phyloP scores from a whole-genome alignment of 2,888 invertebrate genomes.

The Deroplatys truncata region DNA sequence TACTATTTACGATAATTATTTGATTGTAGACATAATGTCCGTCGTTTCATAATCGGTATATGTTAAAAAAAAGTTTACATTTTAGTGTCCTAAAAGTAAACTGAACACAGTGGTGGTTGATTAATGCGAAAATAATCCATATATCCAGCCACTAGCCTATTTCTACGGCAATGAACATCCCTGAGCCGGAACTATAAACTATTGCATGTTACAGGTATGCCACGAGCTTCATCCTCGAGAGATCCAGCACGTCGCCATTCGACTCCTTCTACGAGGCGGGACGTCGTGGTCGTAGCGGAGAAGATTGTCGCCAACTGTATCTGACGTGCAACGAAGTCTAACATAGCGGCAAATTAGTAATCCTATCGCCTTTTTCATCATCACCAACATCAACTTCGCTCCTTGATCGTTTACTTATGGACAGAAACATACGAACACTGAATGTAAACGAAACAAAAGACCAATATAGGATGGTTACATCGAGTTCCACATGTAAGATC shows the following conservation, averaged over 20 bases:
- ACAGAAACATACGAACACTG: neutral
- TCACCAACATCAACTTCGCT: neutral
- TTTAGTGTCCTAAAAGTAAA: too few relatives aligned
- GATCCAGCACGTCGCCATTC: slow-evolving; percentile 64
- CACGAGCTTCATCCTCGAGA: slow-evolving; percentile 78
- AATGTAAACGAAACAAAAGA: neutral
- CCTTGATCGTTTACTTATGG: neutral
- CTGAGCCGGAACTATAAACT: neutral
- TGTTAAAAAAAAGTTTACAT: too few relatives aligned
- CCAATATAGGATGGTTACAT: neutral
- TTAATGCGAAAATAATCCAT: too few relatives aligned
- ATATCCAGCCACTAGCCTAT: too few relatives aligned
- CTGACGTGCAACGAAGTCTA: slow-evolving; percentile 86
- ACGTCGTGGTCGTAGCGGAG: slow-evolving; percentile 77
- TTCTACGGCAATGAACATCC: neutral
- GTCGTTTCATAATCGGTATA: too few relatives aligned
- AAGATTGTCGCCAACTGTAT: slow-evolving; percentile 81
- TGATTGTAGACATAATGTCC: too few relatives aligned
- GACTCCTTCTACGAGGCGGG: slow-evolving; percentile 82
- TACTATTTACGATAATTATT: too few relatives aligned
- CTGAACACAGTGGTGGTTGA: too few relatives aligned
- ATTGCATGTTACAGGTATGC: slow-evolving; percentile 62
- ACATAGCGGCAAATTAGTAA: slow-evolving; percentile 33
- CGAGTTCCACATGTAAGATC: neutral
- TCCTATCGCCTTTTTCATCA: neutral